These are phyloP conservation scores for Leptothorax acervorum DNA, from an alignment of 2,888 invertebrate species.

Conservation along the genomic window DNA sequence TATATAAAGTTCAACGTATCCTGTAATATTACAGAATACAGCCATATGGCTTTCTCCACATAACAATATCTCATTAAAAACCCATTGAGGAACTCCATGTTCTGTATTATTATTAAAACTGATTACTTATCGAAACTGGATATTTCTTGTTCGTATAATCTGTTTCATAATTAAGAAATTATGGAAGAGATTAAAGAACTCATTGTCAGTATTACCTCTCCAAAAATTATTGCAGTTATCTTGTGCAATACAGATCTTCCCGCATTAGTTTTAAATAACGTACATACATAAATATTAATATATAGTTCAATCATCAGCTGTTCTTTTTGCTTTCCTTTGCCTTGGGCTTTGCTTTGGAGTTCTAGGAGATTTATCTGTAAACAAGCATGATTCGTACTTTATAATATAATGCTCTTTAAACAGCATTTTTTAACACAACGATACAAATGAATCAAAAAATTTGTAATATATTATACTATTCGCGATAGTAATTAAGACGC, in stretches of 20 bases:
- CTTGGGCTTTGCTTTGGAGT: slow-evolving; percentile 91
- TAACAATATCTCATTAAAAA: neutral
- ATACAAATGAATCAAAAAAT: too few species aligned
- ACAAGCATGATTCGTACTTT: neutral
- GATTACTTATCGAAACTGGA: neutral
- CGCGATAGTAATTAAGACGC: too few species aligned
- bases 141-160: slow-evolving; percentile 8
- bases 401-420: too few species aligned
- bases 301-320: slow-evolving; percentile 88
- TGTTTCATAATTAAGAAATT: slow-evolving; percentile 1
- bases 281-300: slow-evolving; percentile 62
- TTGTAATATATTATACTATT: too few species aligned
- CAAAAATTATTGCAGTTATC: slow-evolving; percentile 54
- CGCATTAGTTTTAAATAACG: slow-evolving; percentile 61
- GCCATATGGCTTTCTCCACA: neutral
- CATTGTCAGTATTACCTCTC: slow-evolving; percentile 8
- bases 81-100: neutral
- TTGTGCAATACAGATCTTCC: slow-evolving; percentile 27
- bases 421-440: too few species aligned
- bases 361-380: slow-evolving; percentile 91
- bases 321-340: slow-evolving; percentile 92
- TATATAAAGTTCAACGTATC: neutral
- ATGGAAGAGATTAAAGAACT: neutral
- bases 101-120: neutral
- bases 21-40: slow-evolving; percentile 7